These are phyloP conservation scores for Loriculus beryllinus DNA, from an alignment of 2,797 vertebrate species.

Conservation along the genomic window DNA sequence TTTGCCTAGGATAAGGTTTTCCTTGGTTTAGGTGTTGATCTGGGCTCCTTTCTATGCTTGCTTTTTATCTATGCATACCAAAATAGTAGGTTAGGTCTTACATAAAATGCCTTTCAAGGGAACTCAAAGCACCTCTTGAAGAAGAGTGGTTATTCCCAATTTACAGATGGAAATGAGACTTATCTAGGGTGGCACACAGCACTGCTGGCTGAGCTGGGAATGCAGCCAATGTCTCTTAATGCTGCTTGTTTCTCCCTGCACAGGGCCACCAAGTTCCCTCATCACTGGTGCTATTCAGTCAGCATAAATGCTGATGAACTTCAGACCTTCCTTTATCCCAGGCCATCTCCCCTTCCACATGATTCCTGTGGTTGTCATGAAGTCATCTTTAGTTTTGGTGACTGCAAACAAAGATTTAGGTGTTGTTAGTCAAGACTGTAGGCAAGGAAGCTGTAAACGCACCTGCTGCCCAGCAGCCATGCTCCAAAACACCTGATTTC, in stretches of 20 bases:
- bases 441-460: fast-evolving
- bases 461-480: fast-evolving
- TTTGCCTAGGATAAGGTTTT: not conserved
- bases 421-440: not conserved
- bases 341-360: not conserved
- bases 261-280: not conserved
- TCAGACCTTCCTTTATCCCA: not conserved
- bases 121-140: not conserved
- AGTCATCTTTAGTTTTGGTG: not conserved
- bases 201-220: not conserved
- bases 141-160: fast-evolving
- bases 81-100: not conserved
- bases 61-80: not conserved
- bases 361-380: not conserved
- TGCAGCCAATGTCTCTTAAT: not conserved
- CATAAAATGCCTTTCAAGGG: not conserved
- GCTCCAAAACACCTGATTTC: not conserved
- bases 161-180: not conserved
- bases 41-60: not conserved
- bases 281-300: not conserved
- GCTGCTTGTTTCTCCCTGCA: not conserved
- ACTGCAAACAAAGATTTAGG: not conserved
- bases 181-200: not conserved
- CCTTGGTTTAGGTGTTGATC: not conserved
- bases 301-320: not conserved